A percentile compares a stretch with the other conserved stretches of the same genome.
Conservation (phyloP, 2,113 vertebrate species). For the Pterocles burchelli region DNA sequence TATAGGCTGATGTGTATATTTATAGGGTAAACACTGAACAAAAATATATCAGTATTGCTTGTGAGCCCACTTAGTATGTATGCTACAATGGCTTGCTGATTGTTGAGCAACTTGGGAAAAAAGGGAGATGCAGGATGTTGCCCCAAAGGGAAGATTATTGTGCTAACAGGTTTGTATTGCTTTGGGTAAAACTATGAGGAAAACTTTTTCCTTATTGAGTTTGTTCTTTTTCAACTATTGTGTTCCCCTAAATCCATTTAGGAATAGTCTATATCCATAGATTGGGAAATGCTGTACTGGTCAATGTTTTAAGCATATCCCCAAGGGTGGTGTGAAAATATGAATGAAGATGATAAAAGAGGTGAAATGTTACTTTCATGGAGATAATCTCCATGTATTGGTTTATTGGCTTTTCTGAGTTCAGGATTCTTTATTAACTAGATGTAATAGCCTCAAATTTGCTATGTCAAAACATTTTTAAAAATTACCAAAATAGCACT, state of each 20-base stretch:
- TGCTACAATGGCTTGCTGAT: background rate
- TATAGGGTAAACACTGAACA: background rate
- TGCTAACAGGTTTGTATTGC: background rate
- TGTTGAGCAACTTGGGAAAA: background rate
- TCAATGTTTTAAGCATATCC: background rate
- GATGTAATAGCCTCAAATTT: background rate
- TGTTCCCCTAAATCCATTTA: background rate
- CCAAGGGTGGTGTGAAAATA: background rate
- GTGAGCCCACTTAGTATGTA: background rate
- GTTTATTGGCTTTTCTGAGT: background rate
- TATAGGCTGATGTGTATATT: background rate
- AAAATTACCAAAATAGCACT: background rate
- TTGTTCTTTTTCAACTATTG: background rate
- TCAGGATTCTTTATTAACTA: background rate
- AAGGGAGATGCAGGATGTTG: background rate
- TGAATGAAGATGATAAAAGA: background rate
- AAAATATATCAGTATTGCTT: background rate
- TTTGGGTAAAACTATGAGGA: background rate
- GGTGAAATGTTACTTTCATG: background rate
- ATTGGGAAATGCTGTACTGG: background rate
- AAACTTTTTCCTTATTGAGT: background rate
- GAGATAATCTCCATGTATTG: background rate
- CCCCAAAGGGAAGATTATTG: background rate
- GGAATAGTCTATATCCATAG: background rate
- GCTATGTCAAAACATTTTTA: background rate